Evolutionary conservation across 2,888 invertebrate species (phyloP).

Genomic region (Coelopa pilipes): DNA sequence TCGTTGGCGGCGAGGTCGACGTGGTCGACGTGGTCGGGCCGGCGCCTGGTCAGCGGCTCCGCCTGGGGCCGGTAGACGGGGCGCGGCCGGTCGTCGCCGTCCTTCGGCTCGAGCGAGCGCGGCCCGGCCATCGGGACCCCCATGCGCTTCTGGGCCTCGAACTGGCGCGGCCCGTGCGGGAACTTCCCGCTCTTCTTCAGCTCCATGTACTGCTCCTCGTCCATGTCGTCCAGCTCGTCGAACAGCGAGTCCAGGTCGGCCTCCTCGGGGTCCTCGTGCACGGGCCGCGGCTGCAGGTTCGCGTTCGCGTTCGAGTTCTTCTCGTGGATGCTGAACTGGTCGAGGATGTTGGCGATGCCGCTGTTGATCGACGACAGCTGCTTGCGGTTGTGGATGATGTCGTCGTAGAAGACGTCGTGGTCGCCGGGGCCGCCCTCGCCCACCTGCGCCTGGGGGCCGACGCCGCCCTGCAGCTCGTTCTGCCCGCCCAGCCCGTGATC

Average conservation of each 20-base stretch:
- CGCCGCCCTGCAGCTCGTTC: constrained; percentile 9
- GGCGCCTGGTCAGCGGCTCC: constrained; percentile 49
- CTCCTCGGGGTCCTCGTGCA: constrained; percentile 67
- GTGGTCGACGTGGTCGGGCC: constrained; percentile 56
- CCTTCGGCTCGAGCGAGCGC: constrained; percentile 66
- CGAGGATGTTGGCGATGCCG: constrained; percentile 63
- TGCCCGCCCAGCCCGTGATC: neutral
- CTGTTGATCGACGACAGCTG: constrained; percentile 63
- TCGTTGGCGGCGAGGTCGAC: constrained; percentile 34
- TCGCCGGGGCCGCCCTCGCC: constrained; percentile 51
- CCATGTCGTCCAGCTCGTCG: constrained; percentile 58
- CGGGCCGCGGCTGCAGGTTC: constrained; percentile 62
- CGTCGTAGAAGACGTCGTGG: constrained; percentile 71
- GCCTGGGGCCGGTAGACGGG: constrained; percentile 61
- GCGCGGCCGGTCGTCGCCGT: constrained; percentile 55
- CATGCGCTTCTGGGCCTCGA: constrained; percentile 70
- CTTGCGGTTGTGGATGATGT: constrained; percentile 73
- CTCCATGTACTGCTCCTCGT: constrained; percentile 65
- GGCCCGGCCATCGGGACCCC: constrained; percentile 71
- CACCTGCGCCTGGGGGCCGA: constrained; percentile 31
- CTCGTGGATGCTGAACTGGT: constrained; percentile 56
- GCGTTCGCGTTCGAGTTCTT: constrained; percentile 56
- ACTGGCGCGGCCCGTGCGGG: constrained; percentile 78
- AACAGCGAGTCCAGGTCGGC: constrained; percentile 63
- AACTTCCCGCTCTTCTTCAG: constrained; percentile 73